Evolutionary conservation across 2,113 vertebrate species (phyloP), one percentile per base, ranked within the genome.

Genomic region (Elephantulus edwardii): DNA sequence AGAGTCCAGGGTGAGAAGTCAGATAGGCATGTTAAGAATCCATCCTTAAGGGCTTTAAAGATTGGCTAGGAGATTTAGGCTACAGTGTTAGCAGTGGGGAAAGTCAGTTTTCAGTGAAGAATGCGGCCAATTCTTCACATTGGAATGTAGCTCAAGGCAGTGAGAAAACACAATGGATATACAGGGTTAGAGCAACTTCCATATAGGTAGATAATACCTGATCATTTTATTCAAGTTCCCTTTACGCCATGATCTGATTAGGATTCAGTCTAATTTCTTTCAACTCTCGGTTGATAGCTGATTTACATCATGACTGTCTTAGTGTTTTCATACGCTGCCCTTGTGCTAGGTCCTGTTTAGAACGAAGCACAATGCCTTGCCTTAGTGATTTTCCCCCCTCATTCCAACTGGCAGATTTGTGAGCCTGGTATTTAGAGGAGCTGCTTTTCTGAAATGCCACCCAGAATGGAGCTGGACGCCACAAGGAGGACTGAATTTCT

Each of bases 181-280:
- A 30, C 56, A n/a, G 17, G 60, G 4, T n/a, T 35, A 70, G 80
- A n/a, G 46, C n/a, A 42, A 46, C 44, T 28, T 24, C 48, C 3
- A 1, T 42, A 48, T 33, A 42, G 48, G 60, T 62, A 22, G 76
- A 71, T 58, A 72, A 68, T 40, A 30, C 92, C 79, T 81, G 19
- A n/a, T 48, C 40, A 64, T 92, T 90, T 84, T 72, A 90, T 52
- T 70, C 58, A 83, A 66, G 38, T 83, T 56, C 33, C 16, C 48
- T 86, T 77, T 86, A 72, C 62, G 48, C 7, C 22, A 9, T 33
- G 4, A 2, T 62, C 56, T 76, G 58, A 92, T 83, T 42, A 48
- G 66, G 13, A 9, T 78, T 87, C 14, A 79, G 35, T 66, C 90
- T 83, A n/a, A 62, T 87, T 93, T 90, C 50, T 91, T 46, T 80